These are phyloP conservation scores for Alitta virens DNA, from an alignment of 2,888 invertebrate genomes.

Conservation along the genomic window DNA sequence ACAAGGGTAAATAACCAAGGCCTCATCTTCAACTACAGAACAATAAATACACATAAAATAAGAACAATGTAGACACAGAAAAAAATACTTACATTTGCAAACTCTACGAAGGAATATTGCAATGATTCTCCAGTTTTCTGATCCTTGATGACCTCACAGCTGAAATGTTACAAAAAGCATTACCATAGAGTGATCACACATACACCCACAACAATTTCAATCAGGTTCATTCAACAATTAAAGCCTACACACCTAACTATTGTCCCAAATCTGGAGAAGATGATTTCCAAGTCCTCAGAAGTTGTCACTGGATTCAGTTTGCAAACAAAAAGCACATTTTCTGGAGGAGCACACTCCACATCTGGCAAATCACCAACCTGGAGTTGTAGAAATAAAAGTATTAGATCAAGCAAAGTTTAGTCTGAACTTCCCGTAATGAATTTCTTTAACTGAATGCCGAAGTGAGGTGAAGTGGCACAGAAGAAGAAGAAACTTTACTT, in stretches of 20 bases:
- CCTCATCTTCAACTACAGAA: not conserved
- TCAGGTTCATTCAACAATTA: no score
- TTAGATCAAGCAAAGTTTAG: no score
- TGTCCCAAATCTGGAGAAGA: slow-evolving; percentile 93
- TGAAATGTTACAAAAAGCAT: slow-evolving; percentile 52
- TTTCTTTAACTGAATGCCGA: no score
- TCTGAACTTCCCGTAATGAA: no score
- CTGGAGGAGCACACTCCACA: slow-evolving; percentile 96
- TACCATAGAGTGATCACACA: no score
- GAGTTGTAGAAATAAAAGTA: no score
- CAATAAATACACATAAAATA: no score
- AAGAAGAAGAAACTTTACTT: no score
- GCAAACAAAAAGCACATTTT: slow-evolving; percentile 98
- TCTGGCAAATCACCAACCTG: slow-evolving; percentile 89
- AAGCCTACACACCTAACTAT: slow-evolving; percentile 66
- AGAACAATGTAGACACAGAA: not conserved
- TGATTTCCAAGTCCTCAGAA: slow-evolving; percentile 95
- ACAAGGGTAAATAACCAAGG: no score
- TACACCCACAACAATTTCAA: no score
- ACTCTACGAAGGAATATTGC: slow-evolving; percentile 99
- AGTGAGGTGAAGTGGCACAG: no score
- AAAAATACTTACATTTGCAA: slow-evolving; percentile 67
- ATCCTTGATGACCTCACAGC: slow-evolving; percentile 95
- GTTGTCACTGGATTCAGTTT: slow-evolving; percentile 97
- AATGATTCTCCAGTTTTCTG: slow-evolving; percentile 88